These are phyloP conservation scores for Drosophila anceps DNA, from an alignment of 2,888 invertebrate species.

Conservation along the genomic window DNA sequence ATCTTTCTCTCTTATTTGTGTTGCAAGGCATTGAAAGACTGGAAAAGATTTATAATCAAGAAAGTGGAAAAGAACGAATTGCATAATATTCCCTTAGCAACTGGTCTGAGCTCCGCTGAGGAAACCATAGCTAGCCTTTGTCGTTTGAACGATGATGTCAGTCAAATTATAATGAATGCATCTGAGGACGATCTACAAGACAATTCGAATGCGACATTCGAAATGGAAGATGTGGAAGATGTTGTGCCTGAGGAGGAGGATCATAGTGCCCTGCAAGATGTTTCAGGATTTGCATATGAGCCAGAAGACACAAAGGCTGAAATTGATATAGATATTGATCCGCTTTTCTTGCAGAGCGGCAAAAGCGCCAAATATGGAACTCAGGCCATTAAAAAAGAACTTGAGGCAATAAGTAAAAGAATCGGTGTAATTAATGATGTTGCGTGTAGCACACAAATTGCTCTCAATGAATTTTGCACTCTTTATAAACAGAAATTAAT, in stretches of 20 bases:
- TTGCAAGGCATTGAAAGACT: conserved; percentile 63
- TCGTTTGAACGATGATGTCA: conserved; percentile 62
- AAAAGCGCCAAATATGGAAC: conserved; percentile 31
- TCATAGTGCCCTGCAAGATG: conserved; percentile 44
- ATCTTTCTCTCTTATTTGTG: not conserved
- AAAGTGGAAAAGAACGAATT: conserved; percentile 71
- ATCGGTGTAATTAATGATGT: conserved; percentile 42
- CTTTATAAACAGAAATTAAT: conserved; percentile 63
- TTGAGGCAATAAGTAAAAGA: conserved; percentile 52
- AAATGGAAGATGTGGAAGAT: conserved; percentile 68
- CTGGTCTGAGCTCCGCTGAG: conserved; percentile 61
- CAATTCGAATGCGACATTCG: conserved; percentile 53
- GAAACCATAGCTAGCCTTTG: conserved; percentile 68
- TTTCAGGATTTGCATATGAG: conserved; percentile 59
- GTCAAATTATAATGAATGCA: conserved; percentile 61
- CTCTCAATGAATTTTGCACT: conserved; percentile 55
- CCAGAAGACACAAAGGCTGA: conserved; percentile 57
- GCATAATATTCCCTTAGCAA: conserved; percentile 65
- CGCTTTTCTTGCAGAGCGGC: conserved; percentile 56
- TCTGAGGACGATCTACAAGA: conserved; percentile 69
- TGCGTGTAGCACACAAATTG: conserved; percentile 39
- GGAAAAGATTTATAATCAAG: conserved; percentile 67
- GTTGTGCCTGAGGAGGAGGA: conserved; percentile 69
- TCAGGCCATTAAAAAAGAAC: conserved; percentile 32
- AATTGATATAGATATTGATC: conserved; percentile 59